phyloP scores from a whole-genome alignment of 2,797 vertebrate genomes.

The Gymnoscopelus braueri region DNA sequence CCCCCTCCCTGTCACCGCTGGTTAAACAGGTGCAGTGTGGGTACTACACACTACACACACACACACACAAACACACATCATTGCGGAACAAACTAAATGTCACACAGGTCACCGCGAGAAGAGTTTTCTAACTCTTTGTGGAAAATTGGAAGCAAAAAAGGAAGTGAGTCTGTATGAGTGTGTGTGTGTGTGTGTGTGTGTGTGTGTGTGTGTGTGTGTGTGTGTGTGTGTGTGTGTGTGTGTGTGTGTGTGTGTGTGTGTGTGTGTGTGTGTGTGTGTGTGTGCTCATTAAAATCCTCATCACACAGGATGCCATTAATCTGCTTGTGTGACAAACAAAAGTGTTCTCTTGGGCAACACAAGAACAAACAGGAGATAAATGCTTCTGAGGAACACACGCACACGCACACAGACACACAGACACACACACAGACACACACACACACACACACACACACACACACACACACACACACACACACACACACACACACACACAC shows the following conservation, averaged over 20 bases:
- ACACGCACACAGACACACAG: conserved; percentile 8
- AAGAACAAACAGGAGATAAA: background rate
- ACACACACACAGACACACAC: conserved; percentile 5
- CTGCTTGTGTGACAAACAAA: conserved; percentile 44
- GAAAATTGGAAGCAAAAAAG: no score
- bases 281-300: conserved; percentile 35
- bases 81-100: no score
- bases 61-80: no score
- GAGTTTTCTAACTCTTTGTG: no score
- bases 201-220: conserved; percentile 17
- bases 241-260: conserved; percentile 1
- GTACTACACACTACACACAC: no score
- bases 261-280: conserved; percentile 7
- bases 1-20: conserved; percentile 39
- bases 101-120: no score
- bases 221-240: conserved; percentile 4
- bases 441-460: conserved; percentile 16
- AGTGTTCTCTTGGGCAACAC: conserved; percentile 13
- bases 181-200: conserved; percentile 35
- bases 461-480: conserved; percentile 18
- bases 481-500: conserved; percentile 9
- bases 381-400: conserved; percentile 25
- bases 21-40: conserved; percentile 26
- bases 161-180: conserved; percentile 14
- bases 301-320: conserved; percentile 64